Evolutionary conservation across 64 coral and sea anemone species (phyloP).

Genomic region (Montipora cactus): DNA sequence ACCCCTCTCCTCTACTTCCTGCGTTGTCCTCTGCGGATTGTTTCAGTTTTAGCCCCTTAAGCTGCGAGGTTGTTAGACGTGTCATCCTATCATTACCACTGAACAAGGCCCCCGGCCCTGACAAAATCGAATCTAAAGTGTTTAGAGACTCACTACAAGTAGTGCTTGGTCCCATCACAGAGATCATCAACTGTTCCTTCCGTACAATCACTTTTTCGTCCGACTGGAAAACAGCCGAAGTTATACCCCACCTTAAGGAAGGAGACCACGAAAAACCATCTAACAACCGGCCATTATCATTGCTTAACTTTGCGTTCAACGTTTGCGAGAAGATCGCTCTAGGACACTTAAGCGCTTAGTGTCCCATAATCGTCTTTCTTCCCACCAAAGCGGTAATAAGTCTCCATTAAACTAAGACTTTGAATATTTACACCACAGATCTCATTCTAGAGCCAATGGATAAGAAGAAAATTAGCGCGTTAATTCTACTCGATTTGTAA

Average conservation of each 20-base stretch:
- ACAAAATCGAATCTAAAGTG: background rate
- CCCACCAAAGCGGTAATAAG: background rate
- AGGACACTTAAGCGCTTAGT: background rate
- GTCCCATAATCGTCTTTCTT: background rate
- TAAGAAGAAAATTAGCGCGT: background rate
- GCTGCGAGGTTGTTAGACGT: slow-evolving; percentile 13
- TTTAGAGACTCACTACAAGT: slow-evolving; percentile 1
- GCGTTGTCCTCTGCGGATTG: background rate
- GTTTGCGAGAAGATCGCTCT: background rate
- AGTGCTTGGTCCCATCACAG: slow-evolving; percentile 23
- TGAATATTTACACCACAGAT: background rate
- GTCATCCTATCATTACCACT: slow-evolving; percentile 2
- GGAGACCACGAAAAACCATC: too few relatives aligned
- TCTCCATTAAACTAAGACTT: background rate
- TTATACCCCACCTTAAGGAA: too few relatives aligned
- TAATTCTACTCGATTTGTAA: background rate
- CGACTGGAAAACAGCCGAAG: too few relatives aligned
- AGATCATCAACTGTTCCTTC: slow-evolving; percentile 49
- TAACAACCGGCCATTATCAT: too few relatives aligned
- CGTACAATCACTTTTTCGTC: background rate
- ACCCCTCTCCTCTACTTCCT: background rate
- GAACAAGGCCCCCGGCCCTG: background rate
- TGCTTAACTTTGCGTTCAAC: background rate
- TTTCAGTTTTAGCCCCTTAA: background rate
- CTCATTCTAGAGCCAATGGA: background rate